phyloP scores from a whole-genome alignment of 2,113 vertebrate species.

The Thunnus maccoyii region DNA sequence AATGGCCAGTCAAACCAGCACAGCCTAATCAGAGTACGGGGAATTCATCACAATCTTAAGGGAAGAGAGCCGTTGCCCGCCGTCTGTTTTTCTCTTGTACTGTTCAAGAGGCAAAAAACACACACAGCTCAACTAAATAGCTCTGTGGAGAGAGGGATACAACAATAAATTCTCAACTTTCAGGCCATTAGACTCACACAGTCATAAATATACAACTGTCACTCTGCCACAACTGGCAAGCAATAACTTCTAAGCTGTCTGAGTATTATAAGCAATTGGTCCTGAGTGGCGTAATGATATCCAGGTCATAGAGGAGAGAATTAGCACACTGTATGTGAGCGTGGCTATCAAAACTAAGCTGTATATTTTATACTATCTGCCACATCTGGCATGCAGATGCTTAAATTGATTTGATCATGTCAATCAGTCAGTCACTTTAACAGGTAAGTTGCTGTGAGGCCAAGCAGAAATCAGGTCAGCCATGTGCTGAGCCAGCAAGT shows the following conservation, averaged over 20 bases:
- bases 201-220: constrained; percentile 44
- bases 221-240: constrained; percentile 28
- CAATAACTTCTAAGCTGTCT: constrained; percentile 57
- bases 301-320: constrained; percentile 30
- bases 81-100: constrained; percentile 38
- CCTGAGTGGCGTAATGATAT: constrained; percentile 31
- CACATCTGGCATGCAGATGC: constrained; percentile 42
- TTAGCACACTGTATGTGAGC: constrained; percentile 6
- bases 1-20: constrained; percentile 47
- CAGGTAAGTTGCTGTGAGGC: constrained; percentile 18
- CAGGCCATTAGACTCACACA: constrained; percentile 39
- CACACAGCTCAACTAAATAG: constrained; percentile 32
- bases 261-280: constrained; percentile 37
- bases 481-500: background rate
- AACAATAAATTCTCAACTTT: constrained; percentile 23
- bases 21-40: constrained; percentile 55
- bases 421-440: constrained; percentile 36
- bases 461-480: constrained; percentile 26
- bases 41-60: constrained; percentile 57
- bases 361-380: constrained; percentile 22
- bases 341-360: constrained; percentile 32
- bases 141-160: constrained; percentile 41
- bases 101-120: constrained; percentile 29
- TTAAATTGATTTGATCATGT: constrained; percentile 49
- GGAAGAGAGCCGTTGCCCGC: constrained; percentile 30